Base-by-base conservation (phyloP, 37 sponge, comb jelly and placozoan species). In the Amphimedon queenslandica region DNA sequence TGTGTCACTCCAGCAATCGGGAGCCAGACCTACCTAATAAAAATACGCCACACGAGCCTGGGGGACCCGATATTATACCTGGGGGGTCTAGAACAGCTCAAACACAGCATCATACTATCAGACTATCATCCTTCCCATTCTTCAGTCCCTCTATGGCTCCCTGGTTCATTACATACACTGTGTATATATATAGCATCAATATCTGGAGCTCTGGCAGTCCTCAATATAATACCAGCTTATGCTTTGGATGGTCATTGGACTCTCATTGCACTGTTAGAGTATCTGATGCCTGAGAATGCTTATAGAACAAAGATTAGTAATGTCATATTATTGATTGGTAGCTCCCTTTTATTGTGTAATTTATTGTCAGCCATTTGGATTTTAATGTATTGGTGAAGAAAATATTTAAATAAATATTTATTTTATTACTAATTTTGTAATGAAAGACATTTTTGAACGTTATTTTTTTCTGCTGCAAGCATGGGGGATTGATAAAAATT, bases 201-300 rank as follows among this genome's bases (percentile, higher is more conserved):
- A 40, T 96, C 96, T 2, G 84, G 96, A 58, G 92, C 96, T n/a
- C 80, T 95, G 57, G 92, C 93, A 37, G 68, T 95, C 31, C 84
- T 95, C 4, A 95, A 95, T 77, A 81, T 87, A 72, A 76, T 95
- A 2, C 96, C 96, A 5, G 89, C 81, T 8, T 95, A 91, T 71
- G 82, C 75, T 38, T 84, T 95, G 33, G 96, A 95, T 70, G 96
- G 96, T 5, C 93, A 95, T 29, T 95, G 96, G 96, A 63, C 79
- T 2, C 78, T 91, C 27, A 74, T 69, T 4, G 86, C 89, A 16
- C 34, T 90, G 11, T 65, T 95, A 36, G 96, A 95, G 36, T 63
- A 71, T 4, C 35, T 41, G 40, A 1, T 82, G 40, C 83, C 77
- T 28, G 75, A 88, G 57, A 31, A 67, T 24, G 37, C 38, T 0